These are phyloP conservation scores for Molanna angustata DNA, from an alignment of 2,888 invertebrate species.

Conservation along the genomic window DNA sequence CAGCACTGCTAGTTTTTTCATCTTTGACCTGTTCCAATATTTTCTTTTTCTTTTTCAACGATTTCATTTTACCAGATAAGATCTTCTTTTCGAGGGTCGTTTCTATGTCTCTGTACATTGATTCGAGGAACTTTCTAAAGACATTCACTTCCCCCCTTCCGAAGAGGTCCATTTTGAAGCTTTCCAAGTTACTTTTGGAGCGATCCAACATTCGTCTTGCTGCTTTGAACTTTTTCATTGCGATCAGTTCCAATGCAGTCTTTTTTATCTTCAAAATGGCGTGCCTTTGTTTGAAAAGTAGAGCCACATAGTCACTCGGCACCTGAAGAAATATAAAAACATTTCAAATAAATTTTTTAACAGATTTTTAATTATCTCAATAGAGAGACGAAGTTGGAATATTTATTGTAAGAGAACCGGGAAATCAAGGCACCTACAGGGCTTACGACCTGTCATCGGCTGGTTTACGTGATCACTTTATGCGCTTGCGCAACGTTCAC, in stretches of 20 bases:
- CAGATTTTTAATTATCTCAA: too few species aligned
- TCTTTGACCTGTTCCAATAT: neutral
- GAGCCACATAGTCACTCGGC: slow-evolving; percentile 10
- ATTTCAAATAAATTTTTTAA: too few species aligned
- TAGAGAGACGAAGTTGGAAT: too few species aligned
- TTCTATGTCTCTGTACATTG: slow-evolving; percentile 7
- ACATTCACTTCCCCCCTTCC: slow-evolving; percentile 10
- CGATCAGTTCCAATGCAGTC: slow-evolving; percentile 16
- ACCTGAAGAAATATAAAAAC: slow-evolving; percentile 15
- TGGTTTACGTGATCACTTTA: too few species aligned
- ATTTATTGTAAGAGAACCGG: too few species aligned
- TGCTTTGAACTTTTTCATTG: slow-evolving; percentile 19
- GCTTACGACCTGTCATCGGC: too few species aligned
- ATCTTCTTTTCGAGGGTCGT: neutral
- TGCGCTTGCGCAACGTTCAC: too few species aligned
- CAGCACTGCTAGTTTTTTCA: neutral
- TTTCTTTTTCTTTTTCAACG: slow-evolving; percentile 2
- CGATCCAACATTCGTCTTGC: slow-evolving; percentile 17
- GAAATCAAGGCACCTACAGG: too few species aligned
- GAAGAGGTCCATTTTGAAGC: slow-evolving; percentile 13
- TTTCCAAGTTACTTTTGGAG: slow-evolving; percentile 12
- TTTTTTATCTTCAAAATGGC: slow-evolving; percentile 23
- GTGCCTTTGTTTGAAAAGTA: slow-evolving; percentile 15
- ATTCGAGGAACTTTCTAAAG: slow-evolving; percentile 9
- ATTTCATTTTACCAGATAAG: neutral